phyloP scores from a whole-genome alignment of 2,113 vertebrate genomes.

The Hyaena hyaena region DNA sequence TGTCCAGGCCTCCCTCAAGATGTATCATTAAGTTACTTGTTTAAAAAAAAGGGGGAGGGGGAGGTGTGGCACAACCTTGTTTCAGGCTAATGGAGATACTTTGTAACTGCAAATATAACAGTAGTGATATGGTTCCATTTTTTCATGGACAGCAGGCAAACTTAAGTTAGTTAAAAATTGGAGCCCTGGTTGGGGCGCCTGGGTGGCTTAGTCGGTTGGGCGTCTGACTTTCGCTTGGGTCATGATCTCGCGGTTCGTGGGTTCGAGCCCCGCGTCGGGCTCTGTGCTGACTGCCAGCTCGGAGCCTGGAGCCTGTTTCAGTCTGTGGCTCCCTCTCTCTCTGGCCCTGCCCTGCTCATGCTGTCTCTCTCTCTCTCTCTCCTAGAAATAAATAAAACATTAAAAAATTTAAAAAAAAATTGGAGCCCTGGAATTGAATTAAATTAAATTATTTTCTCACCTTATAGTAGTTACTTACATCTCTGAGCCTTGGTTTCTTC shows the following conservation, averaged over 20 bases:
- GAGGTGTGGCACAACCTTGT: not conserved
- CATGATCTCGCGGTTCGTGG: no score
- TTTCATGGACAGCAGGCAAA: not conserved
- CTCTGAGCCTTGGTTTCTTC: not conserved
- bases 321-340: no score
- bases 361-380: no score
- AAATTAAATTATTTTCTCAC: not conserved
- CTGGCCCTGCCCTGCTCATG: no score
- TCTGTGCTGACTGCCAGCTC: no score
- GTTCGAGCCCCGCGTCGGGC: no score
- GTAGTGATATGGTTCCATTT: not conserved
- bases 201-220: no score
- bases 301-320: no score
- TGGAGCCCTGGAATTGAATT: not conserved
- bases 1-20: not conserved
- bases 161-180: not conserved
- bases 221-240: no score
- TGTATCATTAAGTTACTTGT: not conserved
- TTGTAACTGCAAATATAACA: no score
- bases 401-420: not conserved
- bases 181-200: no score
- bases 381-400: no score
- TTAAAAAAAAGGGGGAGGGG: not conserved
- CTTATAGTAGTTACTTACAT: not conserved
- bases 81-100: not conserved